phyloP scores from a whole-genome alignment of 2,888 invertebrate species.

The Philereme vetulata region DNA sequence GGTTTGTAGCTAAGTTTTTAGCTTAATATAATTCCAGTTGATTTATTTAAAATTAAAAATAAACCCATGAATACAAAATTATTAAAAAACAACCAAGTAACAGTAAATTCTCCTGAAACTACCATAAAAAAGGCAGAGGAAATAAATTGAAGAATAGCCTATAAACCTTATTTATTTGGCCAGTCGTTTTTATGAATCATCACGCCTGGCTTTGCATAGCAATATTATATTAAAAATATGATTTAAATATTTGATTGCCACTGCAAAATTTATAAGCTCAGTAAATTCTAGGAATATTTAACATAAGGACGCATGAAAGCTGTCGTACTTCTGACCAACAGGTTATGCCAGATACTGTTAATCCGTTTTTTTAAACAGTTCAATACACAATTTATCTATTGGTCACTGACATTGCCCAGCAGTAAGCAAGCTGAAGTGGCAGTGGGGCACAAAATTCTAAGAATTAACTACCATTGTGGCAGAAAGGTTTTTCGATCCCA shows the following conservation, averaged over 20 bases:
- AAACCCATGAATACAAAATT: too few species aligned
- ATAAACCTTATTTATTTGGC: neutral
- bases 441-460: too few species aligned
- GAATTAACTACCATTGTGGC: too few species aligned
- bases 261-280: conserved; percentile 43
- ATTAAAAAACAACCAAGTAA: neutral
- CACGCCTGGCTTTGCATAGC: neutral
- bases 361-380: too few species aligned
- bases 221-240: conserved; percentile 20
- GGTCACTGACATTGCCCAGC: too few species aligned
- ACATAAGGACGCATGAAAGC: neutral
- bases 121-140: neutral
- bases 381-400: too few species aligned
- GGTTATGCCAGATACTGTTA: too few species aligned
- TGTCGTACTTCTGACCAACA: neutral
- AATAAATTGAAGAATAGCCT: neutral
- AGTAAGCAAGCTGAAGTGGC: too few species aligned
- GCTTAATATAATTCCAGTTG: too few species aligned
- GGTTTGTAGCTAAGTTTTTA: too few species aligned
- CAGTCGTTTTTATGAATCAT: neutral
- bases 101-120: neutral
- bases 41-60: too few species aligned
- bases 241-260: conserved; percentile 28
- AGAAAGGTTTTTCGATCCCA: too few species aligned
- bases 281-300: conserved; percentile 6